Base-by-base conservation (phyloP, 2,797 vertebrate species). In the Tenualosa thibaudeaui region DNA sequence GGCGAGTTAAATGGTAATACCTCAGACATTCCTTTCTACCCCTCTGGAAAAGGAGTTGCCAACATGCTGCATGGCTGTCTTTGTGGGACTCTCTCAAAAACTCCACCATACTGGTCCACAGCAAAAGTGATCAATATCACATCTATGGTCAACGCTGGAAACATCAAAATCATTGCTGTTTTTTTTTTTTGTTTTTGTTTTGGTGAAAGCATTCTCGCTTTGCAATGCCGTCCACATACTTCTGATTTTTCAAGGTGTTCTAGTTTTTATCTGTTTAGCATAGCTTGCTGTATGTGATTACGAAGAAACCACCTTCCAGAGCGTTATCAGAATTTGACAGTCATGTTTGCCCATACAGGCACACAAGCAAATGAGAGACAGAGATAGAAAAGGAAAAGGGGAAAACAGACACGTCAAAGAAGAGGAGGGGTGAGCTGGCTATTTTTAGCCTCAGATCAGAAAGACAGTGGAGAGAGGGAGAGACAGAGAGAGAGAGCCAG, bases 401-500 rank as follows among this genome's bases (percentile, higher is more conserved):
- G 40, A 22, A 43, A 22, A 22, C 37, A 78, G 37, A 78, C 15
- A 78, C 71, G 71, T 78, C 40, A 78, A 78, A 78, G 71, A 78
- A 78, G 71, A 78, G 71, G 71, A 78, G 71, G 71, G 71, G 71
- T 78, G 71, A 78, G 71, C 19, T 22, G 37, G 19, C 71, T 78
- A 78, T 78, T 78, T 78, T 78, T 78, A 78, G 71, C 40, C 37
- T 78, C 71, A n/a, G 71, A 78, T 78, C 71, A 78, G 71, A 78
- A 78, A 78, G 71, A 78, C 71, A 71, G 65, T 83, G 65, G 65
- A 17, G 58, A 24, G 60, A 22, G 8, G 10, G 8, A 26, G 26
- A 75, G 31, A 75, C 13, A 75, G 26, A 85, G 5, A 60, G 54
- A 83, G 56, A 81, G 49, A 58, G n/a, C n/a, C 9, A 22, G 1